A percentile compares a stretch with the other conserved stretches of the same genome.
These are phyloP conservation scores for Myrmecobius fasciatus DNA, from an alignment of 2,113 vertebrate species.

Conservation along the genomic window DNA sequence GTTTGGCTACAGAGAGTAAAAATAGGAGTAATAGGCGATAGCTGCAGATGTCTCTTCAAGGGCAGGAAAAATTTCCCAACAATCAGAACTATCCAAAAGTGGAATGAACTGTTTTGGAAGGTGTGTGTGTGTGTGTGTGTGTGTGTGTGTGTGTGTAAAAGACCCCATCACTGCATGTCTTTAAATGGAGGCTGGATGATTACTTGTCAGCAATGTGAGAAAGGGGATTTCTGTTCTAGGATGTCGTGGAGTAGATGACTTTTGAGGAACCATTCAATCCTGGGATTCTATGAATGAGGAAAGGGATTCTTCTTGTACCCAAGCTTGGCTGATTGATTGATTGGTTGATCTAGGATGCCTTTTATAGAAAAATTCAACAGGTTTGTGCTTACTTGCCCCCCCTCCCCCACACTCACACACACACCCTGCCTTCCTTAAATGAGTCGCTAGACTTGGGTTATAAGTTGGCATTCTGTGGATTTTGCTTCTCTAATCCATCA, in stretches of 20 bases:
- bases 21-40: background rate
- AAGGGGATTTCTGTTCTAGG: too few relatives aligned
- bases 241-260: background rate
- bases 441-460: background rate
- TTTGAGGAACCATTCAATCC: background rate
- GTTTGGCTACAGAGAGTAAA: background rate
- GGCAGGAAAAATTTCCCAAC: background rate
- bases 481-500: constrained; percentile 53
- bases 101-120: too few relatives aligned
- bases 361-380: background rate
- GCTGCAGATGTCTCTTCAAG: background rate
- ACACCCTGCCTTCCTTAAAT: background rate
- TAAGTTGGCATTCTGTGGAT: constrained; percentile 17
- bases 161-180: too few relatives aligned
- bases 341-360: background rate
- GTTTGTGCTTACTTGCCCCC: background rate
- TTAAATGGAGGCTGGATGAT: too few relatives aligned
- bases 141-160: too few relatives aligned
- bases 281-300: background rate
- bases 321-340: background rate
- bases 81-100: background rate
- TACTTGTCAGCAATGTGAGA: too few relatives aligned
- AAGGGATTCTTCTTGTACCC: background rate
- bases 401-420: too few relatives aligned
- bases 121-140: too few relatives aligned